Conservation (phyloP, 2,888 invertebrate species). For the Thera britannica region DNA sequence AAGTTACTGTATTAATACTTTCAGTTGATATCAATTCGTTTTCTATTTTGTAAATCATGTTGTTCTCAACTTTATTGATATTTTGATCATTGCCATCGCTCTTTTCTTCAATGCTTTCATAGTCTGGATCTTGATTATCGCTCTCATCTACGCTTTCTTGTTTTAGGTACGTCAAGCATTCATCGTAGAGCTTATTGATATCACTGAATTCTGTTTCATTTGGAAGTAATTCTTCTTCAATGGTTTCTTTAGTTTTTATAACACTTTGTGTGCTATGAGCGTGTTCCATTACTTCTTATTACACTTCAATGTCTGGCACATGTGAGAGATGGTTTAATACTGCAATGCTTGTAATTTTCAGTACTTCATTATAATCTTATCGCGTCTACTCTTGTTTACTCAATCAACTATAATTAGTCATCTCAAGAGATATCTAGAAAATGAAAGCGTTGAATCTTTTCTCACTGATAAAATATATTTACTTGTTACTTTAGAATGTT, state of each 20-base stretch:
- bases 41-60: constrained; percentile 58
- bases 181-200: constrained; percentile 72
- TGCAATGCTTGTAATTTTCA: constrained; percentile 17
- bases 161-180: constrained; percentile 71
- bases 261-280: constrained; percentile 22
- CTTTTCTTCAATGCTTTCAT: constrained; percentile 57
- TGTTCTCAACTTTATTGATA: constrained; percentile 26
- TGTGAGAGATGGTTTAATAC: constrained; percentile 14
- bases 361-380: constrained; percentile 25
- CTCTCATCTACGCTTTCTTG: constrained; percentile 40
- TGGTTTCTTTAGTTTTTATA: constrained; percentile 33
- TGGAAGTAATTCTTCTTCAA: constrained; percentile 47
- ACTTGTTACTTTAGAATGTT: no score
- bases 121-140: constrained; percentile 51
- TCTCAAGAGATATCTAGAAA: constrained; percentile 15
- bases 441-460: neutral
- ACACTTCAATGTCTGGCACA: neutral
- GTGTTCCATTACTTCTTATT: constrained; percentile 22
- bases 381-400: constrained; percentile 10
- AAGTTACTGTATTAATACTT: constrained; percentile 49
- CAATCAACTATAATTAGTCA: constrained; percentile 22
- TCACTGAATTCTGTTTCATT: constrained; percentile 58
- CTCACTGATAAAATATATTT: no score
- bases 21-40: constrained; percentile 63
- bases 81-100: constrained; percentile 21